These are phyloP conservation scores for Apodemia zela DNA, from an alignment of 2,888 invertebrate species.

Conservation along the genomic window DNA sequence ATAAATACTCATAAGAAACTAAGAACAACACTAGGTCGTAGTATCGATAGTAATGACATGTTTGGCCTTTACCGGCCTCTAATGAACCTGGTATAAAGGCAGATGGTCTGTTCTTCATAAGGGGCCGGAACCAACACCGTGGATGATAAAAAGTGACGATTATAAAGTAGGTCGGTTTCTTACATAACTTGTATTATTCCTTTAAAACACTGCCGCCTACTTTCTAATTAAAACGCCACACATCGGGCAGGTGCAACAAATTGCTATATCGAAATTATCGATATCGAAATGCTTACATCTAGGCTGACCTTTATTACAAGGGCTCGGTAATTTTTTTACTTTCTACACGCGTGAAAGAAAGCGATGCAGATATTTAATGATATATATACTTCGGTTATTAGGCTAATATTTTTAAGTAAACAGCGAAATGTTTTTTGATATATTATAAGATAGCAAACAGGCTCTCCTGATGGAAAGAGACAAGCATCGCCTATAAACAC, in stretches of 20 bases:
- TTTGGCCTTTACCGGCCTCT: too few species aligned
- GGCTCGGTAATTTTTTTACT: too few species aligned
- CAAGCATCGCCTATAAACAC: too few species aligned
- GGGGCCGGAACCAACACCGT: not conserved
- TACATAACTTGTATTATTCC: not conserved
- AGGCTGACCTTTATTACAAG: not conserved
- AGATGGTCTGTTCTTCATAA: too few species aligned
- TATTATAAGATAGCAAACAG: too few species aligned
- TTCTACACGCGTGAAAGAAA: not conserved
- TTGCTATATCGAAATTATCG: conserved; percentile 8
- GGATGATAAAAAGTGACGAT: not conserved
- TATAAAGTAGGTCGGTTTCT: conserved; percentile 11
- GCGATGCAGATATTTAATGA: not conserved
- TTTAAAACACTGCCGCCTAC: conserved; percentile 6
- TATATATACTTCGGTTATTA: not conserved
- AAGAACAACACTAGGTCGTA: too few species aligned
- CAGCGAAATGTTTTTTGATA: too few species aligned
- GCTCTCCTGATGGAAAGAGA: too few species aligned
- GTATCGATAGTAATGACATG: too few species aligned
- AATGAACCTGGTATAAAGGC: too few species aligned
- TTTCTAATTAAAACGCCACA: conserved; percentile 15
- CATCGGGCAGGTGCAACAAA: conserved; percentile 5
- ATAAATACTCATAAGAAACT: too few species aligned
- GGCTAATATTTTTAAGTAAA: not conserved
- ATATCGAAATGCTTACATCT: conserved; percentile 1